Evolutionary conservation across 2,113 vertebrate species (phyloP), one percentile per base, ranked within the genome.

Genomic region (Calyptomena viridis): DNA sequence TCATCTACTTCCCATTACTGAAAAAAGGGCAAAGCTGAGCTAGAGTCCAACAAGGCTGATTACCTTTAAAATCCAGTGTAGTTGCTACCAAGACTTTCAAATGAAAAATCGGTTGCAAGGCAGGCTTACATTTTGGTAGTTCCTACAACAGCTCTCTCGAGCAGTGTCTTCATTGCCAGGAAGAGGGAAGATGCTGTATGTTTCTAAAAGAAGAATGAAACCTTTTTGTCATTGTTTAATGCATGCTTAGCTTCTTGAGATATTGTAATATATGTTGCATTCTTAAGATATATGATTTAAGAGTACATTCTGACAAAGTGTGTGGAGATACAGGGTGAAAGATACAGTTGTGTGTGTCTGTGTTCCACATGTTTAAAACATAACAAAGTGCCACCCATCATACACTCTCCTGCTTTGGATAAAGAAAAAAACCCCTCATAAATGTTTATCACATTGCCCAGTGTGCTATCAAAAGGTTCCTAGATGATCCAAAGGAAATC

Each of bases 21-120:
- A 69, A 79, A 89, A n/a, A 84, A 84, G 73, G 93, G 76, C 76
- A 93, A 66, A 84, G 66, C 88, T 90, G 79, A 93, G 60, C 40
- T 81, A 92, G 73, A 86, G n/a, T 71, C 83, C 16, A 12, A 64
- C 31, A 49, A 89, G 56, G 53, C 56, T 92, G 52, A 73, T 15
- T 39, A 84, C 31, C 76, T 84, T 93, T 90, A 82, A 92, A 93
- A 82, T 81, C 66, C 87, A 69, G 37, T 84, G 20, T 90, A 90
- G 40, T 56, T 84, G 67, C 42, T 86, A 49, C 71, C 47, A 84
- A 67, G 79, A 76, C 56, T 94, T 90, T 73, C 20, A 89, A 69
- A 58, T 69, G 78, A 90, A 91, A 93, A 91, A 58, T 42, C 27
- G 80, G 30, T 84, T 64, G 56, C 39, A n/a, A 90, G 76, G 64